phyloP scores from a whole-genome alignment of 2,888 invertebrate species.

The Coecobrya sp. region DNA sequence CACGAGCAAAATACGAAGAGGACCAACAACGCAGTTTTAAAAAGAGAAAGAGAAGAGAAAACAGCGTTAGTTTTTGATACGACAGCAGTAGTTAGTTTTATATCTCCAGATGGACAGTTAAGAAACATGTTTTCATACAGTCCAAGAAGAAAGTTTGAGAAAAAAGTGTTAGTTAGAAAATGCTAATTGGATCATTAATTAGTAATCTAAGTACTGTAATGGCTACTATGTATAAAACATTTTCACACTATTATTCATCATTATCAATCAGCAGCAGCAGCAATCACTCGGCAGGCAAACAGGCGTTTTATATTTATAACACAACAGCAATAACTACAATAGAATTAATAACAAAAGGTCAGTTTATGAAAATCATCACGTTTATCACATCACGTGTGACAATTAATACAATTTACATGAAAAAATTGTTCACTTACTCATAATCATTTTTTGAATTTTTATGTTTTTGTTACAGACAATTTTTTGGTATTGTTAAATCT shows the following conservation, averaged over 20 bases:
- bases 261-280: background rate
- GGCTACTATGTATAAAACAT: background rate
- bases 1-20: background rate
- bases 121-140: background rate
- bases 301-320: background rate
- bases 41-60: no score
- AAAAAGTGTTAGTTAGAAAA: background rate
- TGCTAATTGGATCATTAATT: background rate
- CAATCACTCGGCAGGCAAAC: background rate
- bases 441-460: background rate
- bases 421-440: background rate
- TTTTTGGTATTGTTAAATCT: background rate
- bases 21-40: no score
- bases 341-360: background rate
- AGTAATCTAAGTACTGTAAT: background rate
- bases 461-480: background rate
- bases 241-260: background rate
- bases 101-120: no score
- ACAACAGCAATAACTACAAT: slow-evolving; percentile 5
- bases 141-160: background rate
- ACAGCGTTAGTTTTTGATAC: no score
- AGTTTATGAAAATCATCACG: background rate
- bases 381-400: background rate
- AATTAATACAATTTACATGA: slow-evolving; percentile 3
- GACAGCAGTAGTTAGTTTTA: no score